Base-by-base conservation (phyloP, 1,140 invertebrate species). In the Pararge aegeria region DNA sequence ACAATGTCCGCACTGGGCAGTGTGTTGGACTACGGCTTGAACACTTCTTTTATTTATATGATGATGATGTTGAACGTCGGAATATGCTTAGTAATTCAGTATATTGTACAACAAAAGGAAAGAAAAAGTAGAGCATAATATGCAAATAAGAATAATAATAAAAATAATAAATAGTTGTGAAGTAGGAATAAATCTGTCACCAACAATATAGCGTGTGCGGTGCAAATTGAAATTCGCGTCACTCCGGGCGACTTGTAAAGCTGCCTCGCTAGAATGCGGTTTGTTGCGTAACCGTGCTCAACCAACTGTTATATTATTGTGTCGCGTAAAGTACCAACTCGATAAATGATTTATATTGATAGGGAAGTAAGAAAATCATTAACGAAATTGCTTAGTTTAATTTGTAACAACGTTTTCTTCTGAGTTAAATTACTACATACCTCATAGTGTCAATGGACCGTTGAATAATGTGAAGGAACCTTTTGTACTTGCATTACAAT, bases 191-290 rank as follows among this genome's bases (percentile, higher is more conserved):
- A 10, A 34, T 34, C 4, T 34, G 30, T 34, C 30, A 34, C 30
- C 1, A 34, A 2, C 30, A 34, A 34, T 12, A 27, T 1, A 27
- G n/a, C 7, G 30, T 18, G 10, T 42, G 6, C 6, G 6, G 6
- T 40, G 38, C 19, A 57, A 38, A 57, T 50, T 57, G 46, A 38
- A 57, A 50, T 57, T 57, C 55, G 46, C 55, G 55, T 57, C 55
- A 56, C 27, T 55, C 53, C 18, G 27, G 19, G 24, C 20, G 30
- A 12, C 46, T 57, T 37, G 55, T 20, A 57, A 57, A 57, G 29
- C 55, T 50, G 30, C 48, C 44, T 37, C 44, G 18, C 15, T 37
- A 59, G 40, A 59, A 59, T 59, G 57, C 46, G 57, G 57, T 59
- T 59, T 21, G 40, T 59, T 59, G 53, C 57, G 40, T 30, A 59